Percentiles rank a stretch among this genome's conserved stretches.
Evolutionary conservation across 2,113 vertebrate species (phyloP).

Genomic region (Eurystomus gularis): DNA sequence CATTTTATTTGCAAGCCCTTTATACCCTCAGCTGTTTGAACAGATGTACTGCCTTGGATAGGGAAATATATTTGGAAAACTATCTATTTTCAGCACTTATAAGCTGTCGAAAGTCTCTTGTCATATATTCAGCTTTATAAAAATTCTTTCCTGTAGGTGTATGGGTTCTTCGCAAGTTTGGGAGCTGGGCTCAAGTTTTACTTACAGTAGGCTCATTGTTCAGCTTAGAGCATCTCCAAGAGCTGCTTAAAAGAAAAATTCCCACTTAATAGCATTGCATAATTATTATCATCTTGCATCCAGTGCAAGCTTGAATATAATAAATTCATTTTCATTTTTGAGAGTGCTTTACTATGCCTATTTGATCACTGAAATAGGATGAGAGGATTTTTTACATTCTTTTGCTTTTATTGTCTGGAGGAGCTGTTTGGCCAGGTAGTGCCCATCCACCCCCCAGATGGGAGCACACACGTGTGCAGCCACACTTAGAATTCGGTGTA

Average conservation of each 20-base stretch:
- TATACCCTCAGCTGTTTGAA: background rate
- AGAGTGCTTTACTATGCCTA: background rate
- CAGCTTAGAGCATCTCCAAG: constrained; percentile 1
- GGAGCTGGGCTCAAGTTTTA: background rate
- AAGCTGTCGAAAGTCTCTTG: background rate
- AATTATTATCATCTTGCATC: background rate
- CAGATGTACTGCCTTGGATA: background rate
- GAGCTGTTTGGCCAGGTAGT: background rate
- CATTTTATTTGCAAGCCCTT: background rate
- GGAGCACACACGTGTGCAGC: background rate
- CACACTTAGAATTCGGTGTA: too few species aligned
- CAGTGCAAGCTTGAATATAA: background rate
- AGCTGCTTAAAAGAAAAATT: background rate
- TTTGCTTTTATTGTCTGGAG: background rate
- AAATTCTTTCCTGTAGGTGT: constrained; percentile 20
- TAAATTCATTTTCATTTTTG: background rate
- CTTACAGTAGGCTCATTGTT: background rate
- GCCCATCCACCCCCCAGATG: rapidly evolving
- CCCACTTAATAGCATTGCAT: background rate
- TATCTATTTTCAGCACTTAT: background rate
- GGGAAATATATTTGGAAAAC: constrained; percentile 7
- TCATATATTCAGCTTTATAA: constrained; percentile 2
- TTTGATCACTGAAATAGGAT: background rate
- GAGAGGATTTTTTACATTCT: rapidly evolving
- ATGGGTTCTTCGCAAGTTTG: background rate